Evolutionary conservation across 2,113 vertebrate genomes (phyloP), one percentile per base, ranked within the genome.

Genomic region (Emberiza fucata): DNA sequence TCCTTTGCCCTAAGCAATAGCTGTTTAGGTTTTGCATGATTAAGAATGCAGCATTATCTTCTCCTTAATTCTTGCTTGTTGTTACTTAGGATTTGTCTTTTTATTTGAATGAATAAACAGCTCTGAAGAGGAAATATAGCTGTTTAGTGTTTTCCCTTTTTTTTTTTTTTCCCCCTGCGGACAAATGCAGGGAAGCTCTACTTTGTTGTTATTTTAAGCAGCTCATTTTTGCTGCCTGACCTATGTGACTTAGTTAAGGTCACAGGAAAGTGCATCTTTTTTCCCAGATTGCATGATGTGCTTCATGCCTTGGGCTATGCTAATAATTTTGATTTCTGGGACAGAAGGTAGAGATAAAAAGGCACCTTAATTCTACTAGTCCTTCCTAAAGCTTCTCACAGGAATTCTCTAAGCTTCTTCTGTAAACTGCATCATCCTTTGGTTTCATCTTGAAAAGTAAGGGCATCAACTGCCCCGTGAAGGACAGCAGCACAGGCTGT

Each of bases 121-220:
- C 35, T 76, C 53, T 76, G 65, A 92, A 78, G 65, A 69, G 37
- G 78, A 94, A 90, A 90, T 64, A 39, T 0, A 85, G 8, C 14
- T 54, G 25, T 82, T 90, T 70, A 8, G 28, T 85, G 21, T 59
- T 45, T 54, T 40, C 2, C 2, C 1, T 21, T 40, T 39, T 77
- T n/a, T 57, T 64, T 31, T 42, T 21, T 37, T 29, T 5, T n/a
- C n/a, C n/a, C 37, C 25, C 35, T 59, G 40, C 69, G 45, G 37
- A 85, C 20, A 75, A 91, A 78, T 60, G 48, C 66, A 94, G 29
- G 61, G 57, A 72, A 82, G 59, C 23, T 87, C 70, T 69, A 25
- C 66, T 92, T 82, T 64, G 73, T 28, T 82, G 53, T 79, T 95
- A 91, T 96, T 95, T 96, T 94, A 82, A 87, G 87, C 48, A 92